phyloP scores from a whole-genome alignment of 1,140 invertebrate genomes.

The Andrena cerasifolii region DNA sequence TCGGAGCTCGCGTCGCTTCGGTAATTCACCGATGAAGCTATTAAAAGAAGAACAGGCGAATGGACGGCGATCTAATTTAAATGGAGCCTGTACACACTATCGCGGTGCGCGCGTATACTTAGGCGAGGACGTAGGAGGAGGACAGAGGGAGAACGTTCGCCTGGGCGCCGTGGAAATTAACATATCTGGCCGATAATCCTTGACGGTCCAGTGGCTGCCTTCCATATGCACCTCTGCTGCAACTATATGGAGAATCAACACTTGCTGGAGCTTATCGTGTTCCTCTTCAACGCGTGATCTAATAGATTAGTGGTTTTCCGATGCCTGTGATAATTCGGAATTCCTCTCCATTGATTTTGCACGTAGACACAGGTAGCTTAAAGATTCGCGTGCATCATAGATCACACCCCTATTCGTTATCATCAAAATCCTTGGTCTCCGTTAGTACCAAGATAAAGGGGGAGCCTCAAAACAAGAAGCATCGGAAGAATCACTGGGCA shows the following conservation, averaged over 20 bases:
- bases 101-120: constrained; percentile 4
- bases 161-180: constrained; percentile 75
- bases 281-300: neutral
- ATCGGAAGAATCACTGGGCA: no score
- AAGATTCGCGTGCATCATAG: no score
- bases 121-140: neutral
- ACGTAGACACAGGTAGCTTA: no score
- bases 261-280: neutral
- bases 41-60: constrained; percentile 52
- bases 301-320: neutral
- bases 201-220: constrained; percentile 66
- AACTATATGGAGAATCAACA: neutral
- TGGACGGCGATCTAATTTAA: constrained; percentile 75
- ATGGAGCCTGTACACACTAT: constrained; percentile 68
- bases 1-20: neutral
- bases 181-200: constrained; percentile 78
- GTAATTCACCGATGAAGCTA: constrained; percentile 65
- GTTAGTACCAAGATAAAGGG: no score
- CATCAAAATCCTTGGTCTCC: no score
- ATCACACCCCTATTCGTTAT: no score
- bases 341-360: neutral
- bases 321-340: no score
- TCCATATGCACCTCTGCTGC: constrained; percentile 2
- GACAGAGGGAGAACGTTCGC: neutral
- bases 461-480: no score